phyloP scores from a whole-genome alignment of 2,888 invertebrate genomes.

The Epinotia brunnichana region DNA sequence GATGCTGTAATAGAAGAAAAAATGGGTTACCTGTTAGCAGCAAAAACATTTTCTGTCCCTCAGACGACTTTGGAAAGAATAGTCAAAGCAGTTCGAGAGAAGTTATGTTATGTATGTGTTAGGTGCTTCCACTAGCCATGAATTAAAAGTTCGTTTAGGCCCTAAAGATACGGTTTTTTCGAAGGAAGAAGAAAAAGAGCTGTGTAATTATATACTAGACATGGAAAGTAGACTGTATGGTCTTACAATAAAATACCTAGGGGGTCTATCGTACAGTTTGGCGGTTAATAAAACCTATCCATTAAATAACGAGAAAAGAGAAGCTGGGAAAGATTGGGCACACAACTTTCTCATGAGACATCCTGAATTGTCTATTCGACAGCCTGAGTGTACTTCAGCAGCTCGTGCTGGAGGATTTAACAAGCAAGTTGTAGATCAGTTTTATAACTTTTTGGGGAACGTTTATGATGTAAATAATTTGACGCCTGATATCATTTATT shows the following conservation, averaged over 20 bases:
- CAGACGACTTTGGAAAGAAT: conserved; percentile 8
- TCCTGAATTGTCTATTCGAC: conserved; percentile 49
- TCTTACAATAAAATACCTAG: conserved; percentile 24
- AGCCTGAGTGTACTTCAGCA: conserved; percentile 51
- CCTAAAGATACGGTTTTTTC: conserved; percentile 42
- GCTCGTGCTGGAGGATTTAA: conserved; percentile 58
- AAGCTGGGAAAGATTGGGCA: conserved; percentile 55
- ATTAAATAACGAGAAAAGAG: conserved; percentile 52
- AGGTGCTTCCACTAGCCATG: background rate
- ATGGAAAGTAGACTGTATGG: conserved; percentile 17
- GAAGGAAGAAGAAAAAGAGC: conserved; percentile 43
- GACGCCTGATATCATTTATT: too few species aligned
- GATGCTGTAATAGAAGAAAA: conserved; percentile 26
- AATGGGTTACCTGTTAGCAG: conserved; percentile 38
- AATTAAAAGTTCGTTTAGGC: conserved; percentile 26
- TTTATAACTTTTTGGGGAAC: conserved; percentile 47
- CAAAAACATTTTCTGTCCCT: conserved; percentile 20
- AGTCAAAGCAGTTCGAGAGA: conserved; percentile 8
- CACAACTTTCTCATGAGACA: conserved; percentile 51
- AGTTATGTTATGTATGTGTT: background rate
- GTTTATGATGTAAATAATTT: conserved; percentile 51
- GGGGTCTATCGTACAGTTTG: conserved; percentile 40
- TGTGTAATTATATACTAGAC: conserved; percentile 26
- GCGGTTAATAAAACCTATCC: conserved; percentile 50
- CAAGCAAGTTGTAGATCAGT: conserved; percentile 50